These are phyloP conservation scores for Caenorhabditis panamensis DNA, from an alignment of 2,888 invertebrate genomes.

Conservation along the genomic window DNA sequence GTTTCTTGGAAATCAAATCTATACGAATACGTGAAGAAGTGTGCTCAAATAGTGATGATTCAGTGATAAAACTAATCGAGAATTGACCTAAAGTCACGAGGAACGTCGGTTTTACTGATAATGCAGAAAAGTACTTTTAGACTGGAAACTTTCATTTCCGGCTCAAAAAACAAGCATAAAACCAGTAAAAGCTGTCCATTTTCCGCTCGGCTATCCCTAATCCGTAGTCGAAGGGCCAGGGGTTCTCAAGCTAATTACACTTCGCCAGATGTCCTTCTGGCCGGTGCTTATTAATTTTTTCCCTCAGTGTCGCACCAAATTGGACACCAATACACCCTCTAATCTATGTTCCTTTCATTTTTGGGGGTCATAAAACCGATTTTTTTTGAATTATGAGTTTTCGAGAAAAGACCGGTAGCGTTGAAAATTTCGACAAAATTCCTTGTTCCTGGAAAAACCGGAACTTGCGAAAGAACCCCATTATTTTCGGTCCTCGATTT, in stretches of 20 bases:
- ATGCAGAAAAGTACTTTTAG: not conserved
- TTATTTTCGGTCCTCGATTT: constrained; percentile 5
- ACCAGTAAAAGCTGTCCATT: not conserved
- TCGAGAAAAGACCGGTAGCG: not conserved
- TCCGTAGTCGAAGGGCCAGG: not conserved
- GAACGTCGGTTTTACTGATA: not conserved
- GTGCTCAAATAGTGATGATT: not conserved
- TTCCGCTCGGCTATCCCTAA: not conserved
- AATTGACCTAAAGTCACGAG: not conserved
- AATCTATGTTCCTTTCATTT: constrained; percentile 20
- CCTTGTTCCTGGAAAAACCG: constrained; percentile 7
- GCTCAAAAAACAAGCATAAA: not conserved
- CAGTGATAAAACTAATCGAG: not conserved
- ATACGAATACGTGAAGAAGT: constrained; percentile 2
- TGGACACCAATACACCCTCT: constrained; percentile 32
- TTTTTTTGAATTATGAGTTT: not conserved
- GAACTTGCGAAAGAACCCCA: constrained; percentile 5
- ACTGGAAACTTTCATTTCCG: too few species aligned
- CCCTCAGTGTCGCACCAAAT: not conserved
- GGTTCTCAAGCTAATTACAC: constrained; percentile 51
- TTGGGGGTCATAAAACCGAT: constrained; percentile 32
- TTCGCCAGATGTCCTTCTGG: constrained; percentile 41
- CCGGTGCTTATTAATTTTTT: constrained; percentile 55
- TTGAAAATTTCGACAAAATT: not conserved
- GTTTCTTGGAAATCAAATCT: constrained; percentile 2